Percentiles rank a stretch among this genome's conserved stretches.
Conservation (phyloP, 1,140 invertebrate species). For the Mactra quadrangularis region DNA sequence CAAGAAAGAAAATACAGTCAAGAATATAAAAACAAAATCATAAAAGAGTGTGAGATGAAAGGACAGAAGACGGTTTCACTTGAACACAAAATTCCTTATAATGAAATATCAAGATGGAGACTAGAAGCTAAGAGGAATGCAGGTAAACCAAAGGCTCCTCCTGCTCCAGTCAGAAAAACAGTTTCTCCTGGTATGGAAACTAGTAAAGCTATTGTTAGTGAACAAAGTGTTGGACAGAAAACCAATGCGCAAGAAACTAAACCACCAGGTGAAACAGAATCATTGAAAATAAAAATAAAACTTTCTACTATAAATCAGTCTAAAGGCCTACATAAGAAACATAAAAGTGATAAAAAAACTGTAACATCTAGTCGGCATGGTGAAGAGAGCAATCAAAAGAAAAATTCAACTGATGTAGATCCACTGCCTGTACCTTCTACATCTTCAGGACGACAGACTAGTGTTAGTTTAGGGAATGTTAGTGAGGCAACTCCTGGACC, state of each 20-base stretch:
- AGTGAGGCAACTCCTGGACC: background rate
- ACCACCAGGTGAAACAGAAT: constrained; percentile 16
- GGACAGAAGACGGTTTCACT: constrained; percentile 42
- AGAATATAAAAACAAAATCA: constrained; percentile 45
- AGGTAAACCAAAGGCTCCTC: background rate
- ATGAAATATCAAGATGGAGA: constrained; percentile 58
- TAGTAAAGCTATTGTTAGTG: background rate
- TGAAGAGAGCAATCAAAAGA: too few relatives aligned
- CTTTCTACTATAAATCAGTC: background rate
- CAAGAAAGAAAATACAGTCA: constrained; percentile 41
- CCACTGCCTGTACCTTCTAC: background rate
- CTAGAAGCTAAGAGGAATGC: constrained; percentile 48
- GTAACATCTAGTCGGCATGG: too few relatives aligned
- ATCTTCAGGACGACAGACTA: background rate
- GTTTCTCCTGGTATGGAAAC: background rate
- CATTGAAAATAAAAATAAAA: constrained; percentile 47
- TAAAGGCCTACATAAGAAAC: too few relatives aligned
- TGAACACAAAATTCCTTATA: constrained; percentile 48
- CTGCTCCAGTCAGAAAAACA: background rate
- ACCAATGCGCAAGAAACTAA: background rate
- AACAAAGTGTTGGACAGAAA: background rate
- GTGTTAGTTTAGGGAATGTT: background rate
- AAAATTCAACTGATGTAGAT: too few relatives aligned
- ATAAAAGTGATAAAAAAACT: too few relatives aligned
- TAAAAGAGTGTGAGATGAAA: constrained; percentile 40